Evolutionary conservation across 1,140 invertebrate species (phyloP).

Genomic region (Periplaneta americana): DNA sequence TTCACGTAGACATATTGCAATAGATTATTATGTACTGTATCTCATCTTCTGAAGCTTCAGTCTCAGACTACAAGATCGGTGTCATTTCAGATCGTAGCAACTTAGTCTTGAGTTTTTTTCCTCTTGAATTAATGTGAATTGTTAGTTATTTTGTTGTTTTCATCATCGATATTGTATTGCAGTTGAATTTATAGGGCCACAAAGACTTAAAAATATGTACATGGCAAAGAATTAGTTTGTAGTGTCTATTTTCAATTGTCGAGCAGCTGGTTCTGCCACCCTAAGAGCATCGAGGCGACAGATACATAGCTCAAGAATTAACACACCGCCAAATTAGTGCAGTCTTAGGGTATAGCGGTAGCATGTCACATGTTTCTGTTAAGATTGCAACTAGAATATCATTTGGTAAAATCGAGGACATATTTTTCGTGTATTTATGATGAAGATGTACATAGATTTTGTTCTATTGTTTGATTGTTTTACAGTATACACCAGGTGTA

Average conservation of each 20-base stretch:
- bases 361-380: background rate
- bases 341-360: background rate
- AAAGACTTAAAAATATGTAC: too few species aligned
- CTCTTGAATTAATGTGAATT: background rate
- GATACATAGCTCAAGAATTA: background rate
- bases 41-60: too few species aligned
- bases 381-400: too few species aligned
- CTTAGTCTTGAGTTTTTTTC: background rate
- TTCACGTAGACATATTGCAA: background rate
- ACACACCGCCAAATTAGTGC: too few species aligned
- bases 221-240: background rate
- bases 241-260: too few species aligned
- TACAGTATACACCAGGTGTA: background rate
- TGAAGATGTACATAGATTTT: too few species aligned
- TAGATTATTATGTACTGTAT: too few species aligned
- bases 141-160: background rate
- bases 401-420: too few species aligned
- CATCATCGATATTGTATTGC: background rate
- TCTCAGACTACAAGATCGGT: too few species aligned
- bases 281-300: background rate
- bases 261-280: background rate
- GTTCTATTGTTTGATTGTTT: background rate
- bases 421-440: too few species aligned
- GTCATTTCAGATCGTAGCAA: background rate
- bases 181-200: background rate